Conservation (phyloP, 2,797 vertebrate genomes). For the Rhynchonycteris naso region DNA sequence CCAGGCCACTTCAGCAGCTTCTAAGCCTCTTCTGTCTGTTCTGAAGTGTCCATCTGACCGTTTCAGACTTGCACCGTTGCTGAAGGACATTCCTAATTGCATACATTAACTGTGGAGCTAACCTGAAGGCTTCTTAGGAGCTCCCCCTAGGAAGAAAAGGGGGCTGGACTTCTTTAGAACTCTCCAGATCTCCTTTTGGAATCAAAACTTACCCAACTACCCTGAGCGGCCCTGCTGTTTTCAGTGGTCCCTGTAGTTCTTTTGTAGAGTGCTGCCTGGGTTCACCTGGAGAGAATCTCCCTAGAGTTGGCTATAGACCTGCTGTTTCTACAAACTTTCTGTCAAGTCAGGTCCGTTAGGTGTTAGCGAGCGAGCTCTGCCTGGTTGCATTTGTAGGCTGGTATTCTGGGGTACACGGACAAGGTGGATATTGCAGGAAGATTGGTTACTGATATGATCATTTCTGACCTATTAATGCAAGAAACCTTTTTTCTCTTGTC, state of each 20-base stretch:
- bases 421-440: neutral
- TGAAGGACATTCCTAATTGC: slow-evolving; percentile 5
- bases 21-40: slow-evolving; percentile 8
- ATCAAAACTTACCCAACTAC: neutral
- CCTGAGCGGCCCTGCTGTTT: neutral
- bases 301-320: neutral
- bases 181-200: neutral
- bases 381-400: neutral
- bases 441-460: neutral
- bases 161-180: neutral
- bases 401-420: neutral
- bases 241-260: neutral
- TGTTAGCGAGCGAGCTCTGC: neutral
- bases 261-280: neutral
- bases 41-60: slow-evolving; percentile 38
- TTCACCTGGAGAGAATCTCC: slow-evolving; percentile 25
- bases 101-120: neutral
- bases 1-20: neutral
- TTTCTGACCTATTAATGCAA: slow-evolving; percentile 55
- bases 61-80: slow-evolving; percentile 39
- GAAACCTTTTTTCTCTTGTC: slow-evolving; percentile 66
- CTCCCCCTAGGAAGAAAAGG: neutral
- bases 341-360: neutral
- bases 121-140: neutral
- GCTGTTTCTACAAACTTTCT: neutral